Evolutionary conservation across 2,797 vertebrate genomes (phyloP).

Genomic region (Mormyrops boulengeri): DNA sequence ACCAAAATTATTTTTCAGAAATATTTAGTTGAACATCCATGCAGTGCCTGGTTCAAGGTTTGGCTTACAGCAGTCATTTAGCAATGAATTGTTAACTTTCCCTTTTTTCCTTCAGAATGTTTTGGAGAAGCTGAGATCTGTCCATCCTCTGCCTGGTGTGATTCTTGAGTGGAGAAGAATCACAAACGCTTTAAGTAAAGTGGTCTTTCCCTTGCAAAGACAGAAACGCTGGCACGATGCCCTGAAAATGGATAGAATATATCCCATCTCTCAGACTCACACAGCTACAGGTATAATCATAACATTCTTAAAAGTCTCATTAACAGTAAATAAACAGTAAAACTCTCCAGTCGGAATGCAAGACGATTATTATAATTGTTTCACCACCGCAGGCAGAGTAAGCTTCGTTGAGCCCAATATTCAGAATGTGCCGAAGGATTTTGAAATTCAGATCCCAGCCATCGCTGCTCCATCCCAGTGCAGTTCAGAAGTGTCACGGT

Average conservation of each 20-base stretch:
- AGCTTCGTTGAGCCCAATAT: constrained; percentile 92
- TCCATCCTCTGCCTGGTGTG: constrained; percentile 85
- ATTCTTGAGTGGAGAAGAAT: constrained; percentile 95
- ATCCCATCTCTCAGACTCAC: constrained; percentile 82
- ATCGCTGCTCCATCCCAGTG: constrained; percentile 71
- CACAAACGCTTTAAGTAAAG: constrained; percentile 89
- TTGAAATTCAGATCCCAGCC: constrained; percentile 84
- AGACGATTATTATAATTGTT: constrained; percentile 8
- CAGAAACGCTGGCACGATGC: constrained; percentile 69
- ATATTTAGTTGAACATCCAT: neutral
- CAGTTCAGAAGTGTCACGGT: constrained; percentile 44
- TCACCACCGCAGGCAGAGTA: constrained; percentile 69
- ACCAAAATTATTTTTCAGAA: neutral
- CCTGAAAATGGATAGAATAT: constrained; percentile 86
- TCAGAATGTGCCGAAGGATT: constrained; percentile 94
- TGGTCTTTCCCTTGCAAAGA: constrained; percentile 87
- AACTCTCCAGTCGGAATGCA: neutral
- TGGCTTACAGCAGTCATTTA: neutral
- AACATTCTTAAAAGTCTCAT: neutral
- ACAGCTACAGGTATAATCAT: constrained; percentile 78
- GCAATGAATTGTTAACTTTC: neutral
- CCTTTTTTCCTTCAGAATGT: constrained; percentile 66
- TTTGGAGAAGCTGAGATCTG: constrained; percentile 79
- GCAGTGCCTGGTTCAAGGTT: neutral
- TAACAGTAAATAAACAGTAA: neutral